phyloP scores from a whole-genome alignment of 2,797 vertebrate genomes.

The Eospalax fontanierii region DNA sequence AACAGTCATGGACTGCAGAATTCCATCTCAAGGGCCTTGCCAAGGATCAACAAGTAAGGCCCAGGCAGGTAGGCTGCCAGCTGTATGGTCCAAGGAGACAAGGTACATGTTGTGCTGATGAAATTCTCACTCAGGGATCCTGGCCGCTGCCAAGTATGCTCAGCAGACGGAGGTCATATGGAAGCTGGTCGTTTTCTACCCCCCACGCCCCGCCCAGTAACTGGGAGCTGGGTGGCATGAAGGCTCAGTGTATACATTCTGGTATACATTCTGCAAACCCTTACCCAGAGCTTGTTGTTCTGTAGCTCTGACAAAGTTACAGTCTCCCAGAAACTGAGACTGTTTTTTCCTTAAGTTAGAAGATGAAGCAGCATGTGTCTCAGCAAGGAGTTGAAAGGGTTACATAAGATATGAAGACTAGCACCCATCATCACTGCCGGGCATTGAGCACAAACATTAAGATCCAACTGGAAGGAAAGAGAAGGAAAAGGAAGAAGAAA shows the following conservation, averaged over 20 bases:
- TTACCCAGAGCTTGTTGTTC: neutral
- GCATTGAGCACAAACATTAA: neutral
- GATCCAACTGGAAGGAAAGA: neutral
- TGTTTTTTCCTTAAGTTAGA: neutral
- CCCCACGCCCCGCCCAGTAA: neutral
- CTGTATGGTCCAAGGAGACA: too few species aligned
- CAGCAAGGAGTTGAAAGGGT: neutral
- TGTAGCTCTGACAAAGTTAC: neutral
- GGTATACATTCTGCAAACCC: neutral
- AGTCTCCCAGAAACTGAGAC: neutral
- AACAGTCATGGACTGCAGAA: neutral
- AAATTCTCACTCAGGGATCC: too few species aligned
- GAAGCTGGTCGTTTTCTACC: neutral
- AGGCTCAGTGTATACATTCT: neutral
- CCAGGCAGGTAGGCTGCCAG: too few species aligned
- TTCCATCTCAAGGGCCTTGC: neutral
- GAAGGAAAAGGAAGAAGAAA: neutral
- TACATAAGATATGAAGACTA: conserved; percentile 1
- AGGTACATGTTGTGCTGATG: too few species aligned
- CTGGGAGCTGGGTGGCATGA: neutral
- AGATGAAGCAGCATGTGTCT: neutral
- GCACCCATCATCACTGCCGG: neutral
- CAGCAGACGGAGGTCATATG: neutral
- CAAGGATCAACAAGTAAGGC: too few species aligned
- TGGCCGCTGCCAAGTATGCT: too few species aligned